Evolutionary conservation across 2,888 invertebrate species (phyloP).

Genomic region (Deilephila elpenor): DNA sequence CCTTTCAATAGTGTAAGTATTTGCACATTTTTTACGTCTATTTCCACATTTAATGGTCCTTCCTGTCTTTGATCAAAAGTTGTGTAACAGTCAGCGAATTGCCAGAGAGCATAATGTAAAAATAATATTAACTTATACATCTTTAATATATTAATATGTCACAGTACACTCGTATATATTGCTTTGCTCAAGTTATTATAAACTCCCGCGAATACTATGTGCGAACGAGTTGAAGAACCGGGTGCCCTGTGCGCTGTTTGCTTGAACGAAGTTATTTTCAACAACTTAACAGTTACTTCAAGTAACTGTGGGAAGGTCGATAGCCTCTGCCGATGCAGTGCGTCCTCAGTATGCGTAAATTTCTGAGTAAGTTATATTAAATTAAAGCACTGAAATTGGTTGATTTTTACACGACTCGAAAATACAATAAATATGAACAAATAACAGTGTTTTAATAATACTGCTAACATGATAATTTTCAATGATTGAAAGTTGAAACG

Average conservation of each 20-base stretch:
- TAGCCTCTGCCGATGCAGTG: slow-evolving; percentile 75
- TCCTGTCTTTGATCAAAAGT: slow-evolving; percentile 89
- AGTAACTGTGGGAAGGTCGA: slow-evolving; percentile 82
- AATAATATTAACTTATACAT: slow-evolving; percentile 52
- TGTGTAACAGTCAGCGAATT: slow-evolving; percentile 37
- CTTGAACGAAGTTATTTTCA: slow-evolving; percentile 78
- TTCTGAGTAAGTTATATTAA: slow-evolving; percentile 48
- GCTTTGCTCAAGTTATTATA: slow-evolving; percentile 51
- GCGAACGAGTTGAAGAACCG: slow-evolving; percentile 61
- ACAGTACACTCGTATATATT: background rate
- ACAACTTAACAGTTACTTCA: slow-evolving; percentile 81
- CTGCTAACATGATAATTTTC: too few relatives aligned
- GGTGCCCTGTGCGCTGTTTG: slow-evolving; percentile 66
- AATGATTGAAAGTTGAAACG: too few relatives aligned
- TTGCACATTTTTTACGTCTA: slow-evolving; percentile 91
- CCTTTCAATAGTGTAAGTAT: slow-evolving; percentile 88
- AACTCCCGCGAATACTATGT: slow-evolving; percentile 59
- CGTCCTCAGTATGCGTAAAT: slow-evolving; percentile 74
- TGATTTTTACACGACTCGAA: background rate
- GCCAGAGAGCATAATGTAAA: slow-evolving; percentile 48
- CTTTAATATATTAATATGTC: slow-evolving; percentile 28
- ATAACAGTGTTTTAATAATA: background rate
- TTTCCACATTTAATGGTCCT: slow-evolving; percentile 91
- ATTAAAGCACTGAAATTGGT: background rate
- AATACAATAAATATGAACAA: background rate